Evolutionary conservation across 2,888 invertebrate genomes (phyloP).

Genomic region (Eristalinus aeneus): DNA sequence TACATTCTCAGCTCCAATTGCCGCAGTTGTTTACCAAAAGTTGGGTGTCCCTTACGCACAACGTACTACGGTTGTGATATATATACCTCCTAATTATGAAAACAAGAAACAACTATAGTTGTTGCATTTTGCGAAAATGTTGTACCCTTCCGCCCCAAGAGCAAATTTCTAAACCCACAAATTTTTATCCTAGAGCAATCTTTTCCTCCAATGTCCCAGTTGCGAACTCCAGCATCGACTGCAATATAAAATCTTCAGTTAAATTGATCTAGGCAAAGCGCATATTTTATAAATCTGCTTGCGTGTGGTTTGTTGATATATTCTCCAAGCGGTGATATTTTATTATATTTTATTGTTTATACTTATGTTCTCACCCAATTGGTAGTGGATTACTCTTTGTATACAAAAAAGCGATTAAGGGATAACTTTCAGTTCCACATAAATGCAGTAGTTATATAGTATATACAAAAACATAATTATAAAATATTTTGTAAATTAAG

Average conservation of each 20-base stretch:
- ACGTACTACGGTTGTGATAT: no score
- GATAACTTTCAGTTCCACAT: slow-evolving; percentile 12
- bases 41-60: no score
- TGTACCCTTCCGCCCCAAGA: no score
- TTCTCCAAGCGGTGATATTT: slow-evolving; percentile 65
- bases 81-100: no score
- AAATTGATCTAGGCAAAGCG: slow-evolving; percentile 12
- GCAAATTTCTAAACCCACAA: no score
- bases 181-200: no score
- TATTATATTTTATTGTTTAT: slow-evolving; percentile 39
- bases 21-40: no score
- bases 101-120: no score
- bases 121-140: no score
- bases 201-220: no score
- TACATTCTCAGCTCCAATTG: no score
- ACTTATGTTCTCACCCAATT: slow-evolving; percentile 37
- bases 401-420: neutral
- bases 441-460: slow-evolving; percentile 40
- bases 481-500: slow-evolving; percentile 65
- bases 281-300: slow-evolving; percentile 15
- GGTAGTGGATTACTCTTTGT: slow-evolving; percentile 30
- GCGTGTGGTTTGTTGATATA: slow-evolving; percentile 48
- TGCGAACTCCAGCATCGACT: neutral
- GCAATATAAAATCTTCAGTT: neutral
- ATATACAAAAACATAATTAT: slow-evolving; percentile 26